Base-by-base conservation (phyloP, 2,113 vertebrate genomes). In the Indicator indicator region DNA sequence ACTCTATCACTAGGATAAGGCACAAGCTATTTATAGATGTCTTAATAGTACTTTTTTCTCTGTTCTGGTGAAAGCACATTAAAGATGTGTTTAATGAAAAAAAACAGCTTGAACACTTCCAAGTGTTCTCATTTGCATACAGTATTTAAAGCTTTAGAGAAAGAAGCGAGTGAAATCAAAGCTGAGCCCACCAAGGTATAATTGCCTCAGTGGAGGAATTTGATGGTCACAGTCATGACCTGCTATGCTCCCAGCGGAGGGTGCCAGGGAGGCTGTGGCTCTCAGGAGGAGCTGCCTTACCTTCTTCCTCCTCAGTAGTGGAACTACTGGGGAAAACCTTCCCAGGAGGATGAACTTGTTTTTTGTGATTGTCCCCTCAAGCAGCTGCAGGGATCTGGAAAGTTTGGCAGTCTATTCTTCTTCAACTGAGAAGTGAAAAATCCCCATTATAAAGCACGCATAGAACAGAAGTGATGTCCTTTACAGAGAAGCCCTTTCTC, bases 241-340 rank as follows among this genome's bases (percentile, higher is more conserved):
- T 79, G 44, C 44, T 2, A 0, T 19, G 56, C 16, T 13, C 42
- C 40, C 2, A 2, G 11, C 54, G 70, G 65, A 74, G 16, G 13
- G 26, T 20, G 12, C n/a, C 32, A 58, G 50, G 11, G 30, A 52
- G 33, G 8, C 21, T 60, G 48, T 19, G 28, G 24, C 36, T 59
- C 16, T 16, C 55, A 1, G 2, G 55, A 64, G 42, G 24, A 33
- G 17, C 17, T 58, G 32, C 28, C 76, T 65, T 62, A 28, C 50
- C 12, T 62, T 69, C 28, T 3, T 64, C 11, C 11, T 76, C 28
- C 15, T 84, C 0, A 0, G 6, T 33, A 26, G 17, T 0, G 2
- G 26, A 12, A 11, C 16, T 50, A 0, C 9, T 6, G n/a, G 36
- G 40, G 12, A 83, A 70, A 64, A 56, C 6, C 8, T 8, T 56